Evolutionary conservation across 1,140 invertebrate genomes (phyloP), one percentile per base, ranked within the genome.

Genomic region (roundworm (Caenorhabditis elegans)): DNA sequence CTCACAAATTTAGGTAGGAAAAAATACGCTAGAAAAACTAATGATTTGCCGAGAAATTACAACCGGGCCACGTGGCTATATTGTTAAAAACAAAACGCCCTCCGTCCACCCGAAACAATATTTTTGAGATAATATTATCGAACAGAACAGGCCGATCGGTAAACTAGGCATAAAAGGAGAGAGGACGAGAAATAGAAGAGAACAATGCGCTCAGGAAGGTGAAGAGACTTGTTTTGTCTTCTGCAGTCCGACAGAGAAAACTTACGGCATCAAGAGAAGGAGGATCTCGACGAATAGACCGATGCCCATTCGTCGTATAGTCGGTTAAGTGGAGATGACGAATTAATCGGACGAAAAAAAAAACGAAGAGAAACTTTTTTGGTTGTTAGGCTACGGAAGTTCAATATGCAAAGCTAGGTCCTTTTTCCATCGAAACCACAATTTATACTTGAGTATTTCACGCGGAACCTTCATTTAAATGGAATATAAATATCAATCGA

Each of bases 281-380:
- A 34, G 24, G 10, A 13, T 60, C 55, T 60, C 55, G 55, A 60
- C 55, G 55, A 60, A 31, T 60, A 34, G 28, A 13, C 39, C 55
- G 26, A 28, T 55, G 28, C 55, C 28, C n/a, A 60, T 60, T 60
- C 55, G 28, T 60, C 55, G 55, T 60, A 60, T 60, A 31, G 55
- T 60, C 28, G 55, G 31, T 34, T 60, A 53, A 26, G 51, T 26
- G 51, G 24, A 3, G 28, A 31, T 31, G 55, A 60, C 55, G 55
- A 60, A 60, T 60, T 60, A 34, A 60, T 60, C 55, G 55, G 31
- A 34, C 31, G 17, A 34, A 34, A 60, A 60, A 4, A 51, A n/a
- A 48, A 48, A n/a, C 17, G 47, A 6, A 51, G 19, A 24, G 22
- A 26, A 22, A n/a, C 1, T 5, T 13, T 34, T 15, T n/a, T 34